These are phyloP conservation scores for Acanthiza pusilla DNA, from an alignment of 2,797 vertebrate species.

Conservation along the genomic window DNA sequence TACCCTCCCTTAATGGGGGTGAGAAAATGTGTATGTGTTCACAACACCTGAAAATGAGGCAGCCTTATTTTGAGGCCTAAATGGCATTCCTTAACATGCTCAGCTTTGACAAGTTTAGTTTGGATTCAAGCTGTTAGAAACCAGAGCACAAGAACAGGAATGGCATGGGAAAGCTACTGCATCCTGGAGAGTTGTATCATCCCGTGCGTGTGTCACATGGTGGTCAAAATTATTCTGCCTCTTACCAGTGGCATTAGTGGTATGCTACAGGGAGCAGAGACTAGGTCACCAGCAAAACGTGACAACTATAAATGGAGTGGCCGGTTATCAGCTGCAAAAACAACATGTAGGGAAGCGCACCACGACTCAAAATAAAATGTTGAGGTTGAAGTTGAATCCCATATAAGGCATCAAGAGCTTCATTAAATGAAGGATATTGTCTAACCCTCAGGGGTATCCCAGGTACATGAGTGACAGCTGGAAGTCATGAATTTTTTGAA, in stretches of 20 bases:
- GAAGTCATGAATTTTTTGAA: neutral
- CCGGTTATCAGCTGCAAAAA: neutral
- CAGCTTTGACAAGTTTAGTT: neutral
- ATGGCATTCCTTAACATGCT: neutral
- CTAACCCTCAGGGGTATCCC: neutral
- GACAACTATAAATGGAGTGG: slow-evolving; percentile 8
- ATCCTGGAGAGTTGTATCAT: neutral
- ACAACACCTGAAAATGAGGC: neutral
- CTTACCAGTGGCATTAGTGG: neutral
- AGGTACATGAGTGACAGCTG: neutral
- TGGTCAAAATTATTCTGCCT: neutral
- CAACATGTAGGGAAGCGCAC: neutral
- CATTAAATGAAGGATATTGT: neutral
- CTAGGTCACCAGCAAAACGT: neutral
- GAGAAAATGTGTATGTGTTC: neutral
- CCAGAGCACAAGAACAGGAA: neutral
- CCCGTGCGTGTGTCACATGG: neutral
- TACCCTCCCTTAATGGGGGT: neutral
- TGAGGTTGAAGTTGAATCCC: neutral
- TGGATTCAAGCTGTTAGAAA: neutral
- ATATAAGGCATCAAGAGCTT: neutral
- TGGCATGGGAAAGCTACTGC: neutral
- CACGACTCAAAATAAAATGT: neutral
- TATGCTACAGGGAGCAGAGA: neutral
- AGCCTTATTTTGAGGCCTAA: neutral